These are phyloP conservation scores for Muricea muricata DNA, from an alignment of 92 coral and sea anemone genomes.

Conservation along the genomic window DNA sequence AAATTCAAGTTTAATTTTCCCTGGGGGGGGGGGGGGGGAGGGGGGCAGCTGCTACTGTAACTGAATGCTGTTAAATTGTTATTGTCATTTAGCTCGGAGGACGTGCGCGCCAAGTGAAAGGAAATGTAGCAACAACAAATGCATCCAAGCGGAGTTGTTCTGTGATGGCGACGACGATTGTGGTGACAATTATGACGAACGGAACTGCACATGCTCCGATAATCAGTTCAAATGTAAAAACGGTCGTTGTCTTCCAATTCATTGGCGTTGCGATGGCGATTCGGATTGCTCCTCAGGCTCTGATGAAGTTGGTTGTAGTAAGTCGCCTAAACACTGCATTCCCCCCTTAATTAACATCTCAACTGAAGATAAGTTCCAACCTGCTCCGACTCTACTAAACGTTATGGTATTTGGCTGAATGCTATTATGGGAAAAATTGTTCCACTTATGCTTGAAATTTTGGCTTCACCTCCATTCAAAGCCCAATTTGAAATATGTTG, in stretches of 20 bases:
- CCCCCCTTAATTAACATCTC: too few species aligned
- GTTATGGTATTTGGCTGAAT: too few species aligned
- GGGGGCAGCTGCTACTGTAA: too few species aligned
- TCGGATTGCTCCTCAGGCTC: slow-evolving; percentile 72
- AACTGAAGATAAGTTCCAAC: too few species aligned
- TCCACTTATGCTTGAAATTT: too few species aligned
- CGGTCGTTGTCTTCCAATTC: slow-evolving; percentile 60
- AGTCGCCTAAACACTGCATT: slow-evolving; percentile 24
- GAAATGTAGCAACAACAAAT: slow-evolving; percentile 54
- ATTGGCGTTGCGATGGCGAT: slow-evolving; percentile 88
- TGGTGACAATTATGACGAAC: slow-evolving; percentile 61
- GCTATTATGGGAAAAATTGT: too few species aligned
- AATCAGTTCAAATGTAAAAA: slow-evolving; percentile 26
- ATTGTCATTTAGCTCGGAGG: neutral
- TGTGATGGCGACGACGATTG: slow-evolving; percentile 74
- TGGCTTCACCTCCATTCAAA: too few species aligned
- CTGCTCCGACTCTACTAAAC: too few species aligned
- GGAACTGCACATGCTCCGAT: slow-evolving; percentile 36
- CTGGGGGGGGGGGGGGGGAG: too few species aligned
- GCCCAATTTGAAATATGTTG: too few species aligned
- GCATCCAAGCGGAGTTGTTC: slow-evolving; percentile 54
- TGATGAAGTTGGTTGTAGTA: slow-evolving; percentile 82
- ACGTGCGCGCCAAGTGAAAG: neutral
- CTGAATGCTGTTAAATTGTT: neutral
- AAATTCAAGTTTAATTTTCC: too few species aligned